These are phyloP conservation scores for Cryptocephalus primarius DNA, from an alignment of 2,888 invertebrate species.

Conservation along the genomic window DNA sequence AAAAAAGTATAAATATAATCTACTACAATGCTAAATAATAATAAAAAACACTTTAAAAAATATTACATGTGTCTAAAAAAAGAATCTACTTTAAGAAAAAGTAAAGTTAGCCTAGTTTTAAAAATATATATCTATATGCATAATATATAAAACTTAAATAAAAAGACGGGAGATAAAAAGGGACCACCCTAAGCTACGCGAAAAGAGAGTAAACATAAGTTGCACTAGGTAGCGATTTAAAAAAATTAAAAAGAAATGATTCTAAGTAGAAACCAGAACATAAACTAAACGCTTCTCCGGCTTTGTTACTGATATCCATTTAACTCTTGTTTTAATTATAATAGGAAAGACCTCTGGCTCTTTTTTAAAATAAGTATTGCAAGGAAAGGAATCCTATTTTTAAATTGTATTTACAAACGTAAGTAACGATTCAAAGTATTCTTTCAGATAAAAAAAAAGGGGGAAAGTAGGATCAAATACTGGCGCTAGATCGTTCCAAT, in stretches of 20 bases:
- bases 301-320: no score
- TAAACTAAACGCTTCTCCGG: no score
- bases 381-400: no score
- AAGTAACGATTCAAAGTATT: no score
- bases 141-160: conserved; percentile 25
- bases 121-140: conserved; percentile 26
- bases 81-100: conserved; percentile 27
- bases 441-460: no score
- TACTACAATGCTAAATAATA: conserved; percentile 26
- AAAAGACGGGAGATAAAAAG: neutral
- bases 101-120: conserved; percentile 22
- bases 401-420: no score
- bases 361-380: neutral
- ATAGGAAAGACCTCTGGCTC: conserved; percentile 16
- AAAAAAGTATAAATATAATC: conserved; percentile 36
- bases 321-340: no score
- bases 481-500: no score
- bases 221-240: neutral
- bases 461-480: no score
- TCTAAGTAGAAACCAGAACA: no score
- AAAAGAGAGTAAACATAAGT: no score
- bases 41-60: conserved; percentile 26
- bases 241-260: neutral
- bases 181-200: no score
- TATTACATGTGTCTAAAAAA: conserved; percentile 32